Percentiles rank a stretch among this genome's conserved stretches.
Evolutionary conservation across 2,888 invertebrate species (phyloP).

Genomic region (Lamellibrachia satsuma): DNA sequence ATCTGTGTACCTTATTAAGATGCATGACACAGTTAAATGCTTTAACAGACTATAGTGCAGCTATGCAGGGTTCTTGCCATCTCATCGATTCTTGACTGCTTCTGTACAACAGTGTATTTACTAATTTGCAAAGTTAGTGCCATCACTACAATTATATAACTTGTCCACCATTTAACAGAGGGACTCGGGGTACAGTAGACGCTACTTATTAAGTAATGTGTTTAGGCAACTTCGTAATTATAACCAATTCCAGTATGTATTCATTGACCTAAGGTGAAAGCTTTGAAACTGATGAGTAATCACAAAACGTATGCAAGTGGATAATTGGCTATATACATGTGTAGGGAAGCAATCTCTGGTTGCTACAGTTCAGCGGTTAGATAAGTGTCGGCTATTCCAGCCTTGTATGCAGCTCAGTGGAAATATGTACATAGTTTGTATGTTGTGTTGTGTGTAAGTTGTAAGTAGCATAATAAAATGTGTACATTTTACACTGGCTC

Average conservation of each 20-base stretch:
- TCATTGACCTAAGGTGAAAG: background rate
- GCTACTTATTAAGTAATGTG: background rate
- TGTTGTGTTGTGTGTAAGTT: slow-evolving; percentile 1
- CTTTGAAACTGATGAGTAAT: background rate
- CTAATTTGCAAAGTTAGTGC: background rate
- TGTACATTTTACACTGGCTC: background rate
- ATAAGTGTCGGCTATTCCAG: background rate
- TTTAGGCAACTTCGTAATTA: background rate
- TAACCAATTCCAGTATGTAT: background rate
- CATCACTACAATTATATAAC: background rate
- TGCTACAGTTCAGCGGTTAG: slow-evolving; percentile 17
- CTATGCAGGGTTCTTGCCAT: slow-evolving; percentile 7
- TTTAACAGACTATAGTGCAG: background rate
- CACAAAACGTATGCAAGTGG: background rate
- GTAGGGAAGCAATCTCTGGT: background rate
- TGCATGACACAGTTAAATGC: background rate
- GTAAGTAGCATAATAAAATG: background rate
- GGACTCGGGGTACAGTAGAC: no score
- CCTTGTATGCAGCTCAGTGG: background rate
- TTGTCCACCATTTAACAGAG: background rate
- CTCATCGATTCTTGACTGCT: background rate
- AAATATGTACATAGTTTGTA: background rate
- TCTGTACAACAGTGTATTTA: background rate
- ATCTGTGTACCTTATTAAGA: background rate
- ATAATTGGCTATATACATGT: background rate